Evolutionary conservation across 1,140 invertebrate genomes (phyloP).

Genomic region (Holcopasites calliopsidis): DNA sequence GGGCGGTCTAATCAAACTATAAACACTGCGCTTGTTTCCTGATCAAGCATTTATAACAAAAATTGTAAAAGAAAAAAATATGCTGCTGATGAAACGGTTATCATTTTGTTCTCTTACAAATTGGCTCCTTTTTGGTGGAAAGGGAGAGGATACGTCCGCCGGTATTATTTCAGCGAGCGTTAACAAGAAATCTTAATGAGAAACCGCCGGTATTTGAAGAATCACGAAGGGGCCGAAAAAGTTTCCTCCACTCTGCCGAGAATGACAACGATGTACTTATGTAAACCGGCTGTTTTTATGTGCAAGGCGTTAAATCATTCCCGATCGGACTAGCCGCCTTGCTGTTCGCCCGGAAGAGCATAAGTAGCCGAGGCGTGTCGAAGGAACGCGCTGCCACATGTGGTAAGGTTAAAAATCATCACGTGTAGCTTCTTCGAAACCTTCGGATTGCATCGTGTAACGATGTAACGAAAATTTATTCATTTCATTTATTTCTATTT

Average conservation of each 20-base stretch:
- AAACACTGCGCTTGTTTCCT: not conserved
- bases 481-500: no score
- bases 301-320: conserved; percentile 66
- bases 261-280: conserved; percentile 69
- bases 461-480: conserved; percentile 20
- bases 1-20: not conserved
- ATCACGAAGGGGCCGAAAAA: conserved; percentile 37
- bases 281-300: conserved; percentile 66
- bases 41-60: not conserved
- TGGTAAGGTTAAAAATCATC: conserved; percentile 63
- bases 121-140: no score
- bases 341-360: conserved; percentile 60
- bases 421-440: conserved; percentile 14
- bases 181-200: conserved; percentile 61
- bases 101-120: no score
- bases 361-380: conserved; percentile 56
- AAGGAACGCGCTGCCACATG: conserved; percentile 42
- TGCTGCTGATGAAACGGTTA: no score
- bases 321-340: conserved; percentile 45
- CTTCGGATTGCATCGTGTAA: conserved; percentile 11
- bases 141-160: no score
- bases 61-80: no score
- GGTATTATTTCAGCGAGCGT: conserved; percentile 31
- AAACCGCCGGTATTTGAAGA: conserved; percentile 39
- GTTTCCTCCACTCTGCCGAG: conserved; percentile 45